Base-by-base conservation (phyloP, 2,113 vertebrate genomes). In the Pluvianellus socialis region DNA sequence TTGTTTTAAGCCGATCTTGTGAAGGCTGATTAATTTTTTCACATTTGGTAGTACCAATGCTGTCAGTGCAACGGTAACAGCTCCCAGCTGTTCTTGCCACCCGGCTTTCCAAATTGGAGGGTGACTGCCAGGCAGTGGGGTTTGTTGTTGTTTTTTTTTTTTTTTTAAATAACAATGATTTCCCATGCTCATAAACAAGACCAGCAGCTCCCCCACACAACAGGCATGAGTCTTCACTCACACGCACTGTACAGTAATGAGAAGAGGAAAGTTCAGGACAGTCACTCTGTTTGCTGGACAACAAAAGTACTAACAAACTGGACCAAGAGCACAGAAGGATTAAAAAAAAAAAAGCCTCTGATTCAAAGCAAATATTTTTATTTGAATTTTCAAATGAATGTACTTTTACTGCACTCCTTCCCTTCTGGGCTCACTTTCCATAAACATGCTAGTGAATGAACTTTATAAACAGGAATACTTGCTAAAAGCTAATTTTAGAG, bases 301-400 rank as follows among this genome's bases (percentile, higher is more conserved):
- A 92, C 80, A 94, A 82, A 95, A 89, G 56, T 53, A 88, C 53
- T 84, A 45, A 92, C 84, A 94, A 94, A 87, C 32, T 79, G 77
- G 58, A 94, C 62, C 87, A 95, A 97, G 66, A 81, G 22, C 52
- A 82, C 40, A 91, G 68, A 86, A 85, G 30, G 80, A 70, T 72
- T 84, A 10, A 10, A 28, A 75, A 72, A 80, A 81, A 89, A 87
- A 83, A 73, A 17, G 30, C 42, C n/a, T 92, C 77, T 95, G 91
- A 97, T 97, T 97, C 95, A 97, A 96, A 95, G 84, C 95, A 96
- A 97, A 95, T 96, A 94, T 97, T 94, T 96, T 96, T 94, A 95
- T 94, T 94, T 94, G 86, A 95, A 95, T 95, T 97, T 97, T 97
- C 70, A 95, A 85, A 90, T 95, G 80, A 97, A 97, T 95, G 91